Evolutionary conservation across 2,113 vertebrate genomes (phyloP).

Genomic region (Bufo gargarizans): DNA sequence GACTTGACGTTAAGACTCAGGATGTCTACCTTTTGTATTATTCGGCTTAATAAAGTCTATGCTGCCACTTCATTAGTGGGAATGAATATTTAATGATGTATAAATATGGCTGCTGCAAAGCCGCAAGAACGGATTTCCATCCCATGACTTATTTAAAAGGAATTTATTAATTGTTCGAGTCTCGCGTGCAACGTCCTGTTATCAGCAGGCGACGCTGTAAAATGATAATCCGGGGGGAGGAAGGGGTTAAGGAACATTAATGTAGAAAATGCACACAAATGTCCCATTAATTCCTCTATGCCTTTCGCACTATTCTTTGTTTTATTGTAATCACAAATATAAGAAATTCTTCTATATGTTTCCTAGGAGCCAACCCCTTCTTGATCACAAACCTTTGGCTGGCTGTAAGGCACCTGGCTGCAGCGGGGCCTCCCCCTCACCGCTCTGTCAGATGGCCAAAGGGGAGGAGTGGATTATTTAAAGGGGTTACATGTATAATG

Average conservation of each 20-base stretch:
- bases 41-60: conserved; percentile 39
- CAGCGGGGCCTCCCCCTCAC: too few relatives aligned
- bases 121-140: conserved; percentile 8
- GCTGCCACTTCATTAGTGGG: conserved; percentile 32
- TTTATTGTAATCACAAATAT: too few relatives aligned
- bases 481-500: too few relatives aligned
- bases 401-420: too few relatives aligned
- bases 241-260: not conserved
- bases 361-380: too few relatives aligned
- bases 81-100: conserved; percentile 52
- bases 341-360: too few relatives aligned
- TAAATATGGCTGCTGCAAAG: conserved; percentile 34
- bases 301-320: too few relatives aligned
- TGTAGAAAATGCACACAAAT: not conserved
- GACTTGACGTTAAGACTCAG: not conserved
- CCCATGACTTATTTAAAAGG: conserved; percentile 48
- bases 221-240: not conserved
- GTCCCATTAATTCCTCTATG: not conserved
- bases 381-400: too few relatives aligned
- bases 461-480: too few relatives aligned
- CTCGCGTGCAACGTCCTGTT: not conserved
- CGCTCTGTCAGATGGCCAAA: too few relatives aligned
- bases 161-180: not conserved
- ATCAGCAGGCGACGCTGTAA: not conserved
- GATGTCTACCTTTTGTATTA: not conserved